Evolutionary conservation across 2,113 vertebrate genomes (phyloP).

Genomic region (Sciurus niger): DNA sequence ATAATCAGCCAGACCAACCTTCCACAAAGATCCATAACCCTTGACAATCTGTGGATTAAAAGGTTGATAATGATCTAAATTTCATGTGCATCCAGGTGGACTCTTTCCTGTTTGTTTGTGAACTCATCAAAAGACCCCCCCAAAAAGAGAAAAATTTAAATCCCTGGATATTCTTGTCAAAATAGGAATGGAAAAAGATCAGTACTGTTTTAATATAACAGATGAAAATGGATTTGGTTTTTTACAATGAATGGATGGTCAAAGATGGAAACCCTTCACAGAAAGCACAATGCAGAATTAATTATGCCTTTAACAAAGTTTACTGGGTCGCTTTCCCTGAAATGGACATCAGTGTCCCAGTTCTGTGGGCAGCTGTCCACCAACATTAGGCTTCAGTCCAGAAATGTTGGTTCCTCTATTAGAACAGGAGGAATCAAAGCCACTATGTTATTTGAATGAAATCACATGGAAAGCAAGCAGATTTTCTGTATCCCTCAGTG

Average conservation of each 20-base stretch:
- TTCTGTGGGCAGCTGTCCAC: not conserved
- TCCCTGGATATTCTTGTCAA: not conserved
- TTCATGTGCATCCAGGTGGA: not conserved
- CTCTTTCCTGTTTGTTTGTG: not conserved
- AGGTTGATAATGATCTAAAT: not conserved
- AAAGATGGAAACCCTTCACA: not conserved
- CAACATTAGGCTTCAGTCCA: not conserved
- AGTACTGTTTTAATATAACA: not conserved
- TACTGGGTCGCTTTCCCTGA: not conserved
- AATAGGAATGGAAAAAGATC: slow-evolving; percentile 1
- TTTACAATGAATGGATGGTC: not conserved
- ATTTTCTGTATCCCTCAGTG: not conserved
- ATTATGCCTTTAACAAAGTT: not conserved
- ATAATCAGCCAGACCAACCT: not conserved
- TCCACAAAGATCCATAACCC: not conserved
- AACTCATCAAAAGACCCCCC: not conserved
- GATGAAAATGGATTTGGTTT: not conserved
- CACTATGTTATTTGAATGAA: not conserved
- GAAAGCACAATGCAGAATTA: not conserved
- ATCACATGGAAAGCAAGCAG: not conserved
- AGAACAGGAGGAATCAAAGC: not conserved
- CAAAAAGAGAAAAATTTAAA: not conserved
- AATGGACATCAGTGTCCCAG: not conserved
- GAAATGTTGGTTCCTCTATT: not conserved
- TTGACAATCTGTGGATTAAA: not conserved